phyloP scores from a whole-genome alignment of 2,797 vertebrate species.

The Coracias cyanogaster region DNA sequence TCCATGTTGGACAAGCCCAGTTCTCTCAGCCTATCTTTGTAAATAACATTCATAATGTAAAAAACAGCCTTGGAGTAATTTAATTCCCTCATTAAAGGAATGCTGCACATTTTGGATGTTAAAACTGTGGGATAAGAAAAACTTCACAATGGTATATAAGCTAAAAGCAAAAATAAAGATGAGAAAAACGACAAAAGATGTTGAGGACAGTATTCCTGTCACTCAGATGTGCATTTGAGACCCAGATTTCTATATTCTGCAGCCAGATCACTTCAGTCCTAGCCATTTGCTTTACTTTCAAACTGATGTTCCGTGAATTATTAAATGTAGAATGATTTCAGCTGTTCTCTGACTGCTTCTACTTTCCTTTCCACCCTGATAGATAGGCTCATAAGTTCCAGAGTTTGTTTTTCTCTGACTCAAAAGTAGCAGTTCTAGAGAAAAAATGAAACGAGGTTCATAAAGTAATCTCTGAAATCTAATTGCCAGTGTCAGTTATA shows the following conservation, averaged over 20 bases:
- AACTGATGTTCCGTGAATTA: background rate
- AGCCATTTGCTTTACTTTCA: background rate
- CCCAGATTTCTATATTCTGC: background rate
- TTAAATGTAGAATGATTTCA: background rate
- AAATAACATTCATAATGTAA: background rate
- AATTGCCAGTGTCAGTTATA: conserved; percentile 6
- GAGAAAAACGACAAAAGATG: accelerated
- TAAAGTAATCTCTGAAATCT: conserved; percentile 31
- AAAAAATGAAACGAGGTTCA: background rate
- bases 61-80: background rate
- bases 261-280: background rate
- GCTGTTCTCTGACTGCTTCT: background rate
- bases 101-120: background rate
- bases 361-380: background rate
- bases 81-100: background rate
- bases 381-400: background rate
- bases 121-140: background rate
- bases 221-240: background rate
- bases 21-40: no score
- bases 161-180: background rate
- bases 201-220: background rate
- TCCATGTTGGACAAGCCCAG: no score
- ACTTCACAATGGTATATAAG: background rate
- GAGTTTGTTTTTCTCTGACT: background rate
- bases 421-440: background rate